Evolutionary conservation across 2,888 invertebrate genomes (phyloP).

Genomic region (Leptodirus hochenwartii): DNA sequence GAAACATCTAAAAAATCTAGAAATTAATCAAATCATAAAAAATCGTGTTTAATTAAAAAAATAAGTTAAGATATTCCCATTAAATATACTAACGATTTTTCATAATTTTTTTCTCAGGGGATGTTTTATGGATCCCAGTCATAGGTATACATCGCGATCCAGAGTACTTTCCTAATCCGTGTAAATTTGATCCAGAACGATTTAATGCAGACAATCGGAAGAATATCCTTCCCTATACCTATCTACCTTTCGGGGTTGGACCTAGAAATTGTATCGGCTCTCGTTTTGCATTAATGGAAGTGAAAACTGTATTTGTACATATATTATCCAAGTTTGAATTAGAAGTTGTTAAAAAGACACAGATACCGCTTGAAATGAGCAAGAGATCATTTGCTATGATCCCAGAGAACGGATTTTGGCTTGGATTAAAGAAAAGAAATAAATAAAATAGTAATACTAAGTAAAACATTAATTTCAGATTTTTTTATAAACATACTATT

Average conservation of each 20-base stretch:
- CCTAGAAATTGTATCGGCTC: slow-evolving; percentile 42
- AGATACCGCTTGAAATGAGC: slow-evolving; percentile 17
- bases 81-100: too few relatives aligned
- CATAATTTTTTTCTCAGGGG: too few relatives aligned
- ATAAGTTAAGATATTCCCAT: too few relatives aligned
- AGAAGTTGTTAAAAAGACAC: slow-evolving; percentile 18
- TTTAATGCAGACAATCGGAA: slow-evolving; percentile 22
- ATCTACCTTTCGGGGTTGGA: slow-evolving; percentile 28
- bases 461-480: too few relatives aligned
- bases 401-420: too few relatives aligned
- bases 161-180: slow-evolving; percentile 26
- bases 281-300: slow-evolving; percentile 19
- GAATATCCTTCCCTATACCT: slow-evolving; percentile 26
- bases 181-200: slow-evolving; percentile 28
- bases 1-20: too few relatives aligned
- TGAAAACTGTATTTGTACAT: slow-evolving; percentile 16
- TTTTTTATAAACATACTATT: too few relatives aligned
- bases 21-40: too few relatives aligned
- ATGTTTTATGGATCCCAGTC: slow-evolving; percentile 21
- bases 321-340: slow-evolving; percentile 19
- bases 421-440: too few relatives aligned
- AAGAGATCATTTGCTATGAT: slow-evolving; percentile 15
- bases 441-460: too few relatives aligned
- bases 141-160: slow-evolving; percentile 26
- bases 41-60: too few relatives aligned